Base-by-base conservation (phyloP, 2,888 invertebrate species). In the Epinotia ramella region DNA sequence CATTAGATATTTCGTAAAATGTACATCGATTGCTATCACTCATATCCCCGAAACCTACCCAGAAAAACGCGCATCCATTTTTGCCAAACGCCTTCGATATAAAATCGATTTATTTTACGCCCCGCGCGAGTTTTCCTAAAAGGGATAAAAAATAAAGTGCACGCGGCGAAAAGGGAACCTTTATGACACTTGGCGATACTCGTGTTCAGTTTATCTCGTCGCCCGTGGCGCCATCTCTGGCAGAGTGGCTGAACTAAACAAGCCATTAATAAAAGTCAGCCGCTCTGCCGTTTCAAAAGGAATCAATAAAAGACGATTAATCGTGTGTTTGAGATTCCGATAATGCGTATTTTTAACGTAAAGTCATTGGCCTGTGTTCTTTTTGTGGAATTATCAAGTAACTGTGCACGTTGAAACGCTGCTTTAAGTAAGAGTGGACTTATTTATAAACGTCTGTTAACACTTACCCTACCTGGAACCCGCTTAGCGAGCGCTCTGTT, bases 241-340 rank as follows among this genome's bases (percentile, higher is more conserved):
- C 11, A 40, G 44, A 6, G 60, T 46, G 40, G 46, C 62, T 18
- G 67, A 57, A 76, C 76, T 62, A 67, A 67, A 63, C 40, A n/a
- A 44, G 67, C 76, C 76, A 76, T 76, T 72, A 76, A 76, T 76
- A 72, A 72, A 62, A 71, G 71, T 72, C 76, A 72, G 72, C 67
- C 62, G 72, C 56, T 60, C 62, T 66, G 60, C 60, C 66, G 28
- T 66, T 76, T 67, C 56, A 67, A 76, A 72, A 40, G 75, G 75
- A 75, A 75, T 75, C 75, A 70, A 75, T 75, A 75, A 66, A 66
- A 65, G 65, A 75, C 75, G 75, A 75, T 75, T 75, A 75, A 71
- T 75, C 65, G 70, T 70, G 65, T 64, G 59, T 75, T 65, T 53
- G 49, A 70, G 59, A 75, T 71, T 66, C 53, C 62, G 62, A 70